These are phyloP conservation scores for Theretra japonica DNA, from an alignment of 2,888 invertebrate species.

Conservation along the genomic window DNA sequence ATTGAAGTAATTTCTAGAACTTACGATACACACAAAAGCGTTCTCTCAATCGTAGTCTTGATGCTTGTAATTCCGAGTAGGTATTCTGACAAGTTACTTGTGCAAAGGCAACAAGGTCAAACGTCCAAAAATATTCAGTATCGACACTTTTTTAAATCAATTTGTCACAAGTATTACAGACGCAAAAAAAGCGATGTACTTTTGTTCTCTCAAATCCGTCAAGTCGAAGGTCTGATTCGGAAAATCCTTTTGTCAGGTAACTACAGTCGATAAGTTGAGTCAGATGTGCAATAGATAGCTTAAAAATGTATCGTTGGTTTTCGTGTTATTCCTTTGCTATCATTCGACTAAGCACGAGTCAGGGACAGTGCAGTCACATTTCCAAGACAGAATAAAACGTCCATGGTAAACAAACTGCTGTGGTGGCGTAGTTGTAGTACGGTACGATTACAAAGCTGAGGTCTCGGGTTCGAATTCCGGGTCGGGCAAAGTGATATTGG, in stretches of 20 bases:
- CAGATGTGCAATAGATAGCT: too few species aligned
- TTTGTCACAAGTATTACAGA: constrained; percentile 51
- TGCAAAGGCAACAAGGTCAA: constrained; percentile 64
- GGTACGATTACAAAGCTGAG: too few species aligned
- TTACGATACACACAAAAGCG: neutral
- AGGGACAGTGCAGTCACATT: too few species aligned
- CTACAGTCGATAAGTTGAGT: neutral
- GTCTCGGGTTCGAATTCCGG: too few species aligned
- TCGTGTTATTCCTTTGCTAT: too few species aligned
- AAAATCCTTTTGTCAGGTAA: constrained; percentile 29
- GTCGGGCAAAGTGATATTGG: too few species aligned
- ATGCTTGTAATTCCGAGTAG: constrained; percentile 22
- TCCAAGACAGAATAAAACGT: too few species aligned
- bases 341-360: too few species aligned
- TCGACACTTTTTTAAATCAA: constrained; percentile 60
- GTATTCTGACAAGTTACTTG: constrained; percentile 47
- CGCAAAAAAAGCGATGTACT: constrained; percentile 46
- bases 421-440: too few species aligned
- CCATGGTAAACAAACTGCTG: too few species aligned
- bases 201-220: constrained; percentile 36
- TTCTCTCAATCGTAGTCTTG: constrained; percentile 18
- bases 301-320: too few species aligned
- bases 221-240: constrained; percentile 37
- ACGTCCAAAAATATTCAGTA: constrained; percentile 60
- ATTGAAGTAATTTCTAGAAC: neutral